Percentiles rank a stretch among this genome's conserved stretches.
Evolutionary conservation across 2,888 invertebrate species (phyloP).

Genomic region (Scaptomyza tumidula): DNA sequence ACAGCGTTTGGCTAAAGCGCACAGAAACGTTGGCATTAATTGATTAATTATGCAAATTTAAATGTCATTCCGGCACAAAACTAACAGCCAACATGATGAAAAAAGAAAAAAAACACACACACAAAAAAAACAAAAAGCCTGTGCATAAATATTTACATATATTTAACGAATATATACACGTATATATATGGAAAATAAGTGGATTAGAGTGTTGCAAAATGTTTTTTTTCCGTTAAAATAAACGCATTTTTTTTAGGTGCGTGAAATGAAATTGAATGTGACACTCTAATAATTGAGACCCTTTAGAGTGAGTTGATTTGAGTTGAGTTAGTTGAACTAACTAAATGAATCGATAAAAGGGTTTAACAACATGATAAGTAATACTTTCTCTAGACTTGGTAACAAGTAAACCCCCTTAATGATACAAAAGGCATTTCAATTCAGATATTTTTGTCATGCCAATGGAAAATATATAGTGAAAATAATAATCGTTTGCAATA

Average conservation of each 20-base stretch:
- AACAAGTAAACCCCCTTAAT: no score
- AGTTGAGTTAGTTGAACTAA: no score
- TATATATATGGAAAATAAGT: not conserved
- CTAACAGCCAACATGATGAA: slow-evolving; percentile 20
- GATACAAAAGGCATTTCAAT: no score
- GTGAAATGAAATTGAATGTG: not conserved
- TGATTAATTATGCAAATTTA: slow-evolving; percentile 75
- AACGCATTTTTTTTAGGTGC: not conserved
- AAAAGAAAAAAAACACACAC: not conserved
- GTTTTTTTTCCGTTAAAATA: not conserved
- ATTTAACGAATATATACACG: slow-evolving; percentile 2
- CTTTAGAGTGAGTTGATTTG: not conserved
- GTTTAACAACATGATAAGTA: no score
- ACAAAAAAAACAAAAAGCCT: not conserved
- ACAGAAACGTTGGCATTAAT: slow-evolving; percentile 62
- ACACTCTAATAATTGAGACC: not conserved
- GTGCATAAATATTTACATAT: not conserved
- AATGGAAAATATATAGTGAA: no score
- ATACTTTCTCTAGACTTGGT: no score
- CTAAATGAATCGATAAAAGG: no score
- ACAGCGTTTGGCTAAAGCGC: slow-evolving; percentile 19
- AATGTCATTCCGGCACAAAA: slow-evolving; percentile 33
- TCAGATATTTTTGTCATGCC: no score
- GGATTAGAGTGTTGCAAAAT: slow-evolving; percentile 18
- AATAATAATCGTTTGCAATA: no score